Evolutionary conservation across 1,140 invertebrate genomes (phyloP), one percentile per base, ranked within the genome.

Genomic region (Microplitis mediator): DNA sequence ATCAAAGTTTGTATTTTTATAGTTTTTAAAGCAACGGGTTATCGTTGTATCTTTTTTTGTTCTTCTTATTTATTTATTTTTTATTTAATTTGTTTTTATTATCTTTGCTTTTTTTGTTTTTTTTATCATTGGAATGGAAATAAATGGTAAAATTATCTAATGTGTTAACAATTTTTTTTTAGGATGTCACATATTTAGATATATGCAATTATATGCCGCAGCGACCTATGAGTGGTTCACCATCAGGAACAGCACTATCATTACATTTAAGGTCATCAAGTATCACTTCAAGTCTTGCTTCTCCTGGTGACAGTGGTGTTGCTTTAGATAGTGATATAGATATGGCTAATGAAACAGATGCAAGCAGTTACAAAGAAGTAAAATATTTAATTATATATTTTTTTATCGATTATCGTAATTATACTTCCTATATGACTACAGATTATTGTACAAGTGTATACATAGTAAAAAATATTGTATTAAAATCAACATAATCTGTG

Each of bases 131-230:
- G n/a, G 45, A 14, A 13, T 67, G 36, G 61, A 64, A 71, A 71
- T 52, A 60, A 60, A 66, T 61, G 6, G 54, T 11, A n/a, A 34
- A 35, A 5, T 13, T 50, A 60, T 56, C n/a, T 16, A 66, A 45
- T 31, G 9, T 54, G 63, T 77, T 3, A 62, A 36, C 39, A 36
- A 36, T 63, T 16, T 45, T 54, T 52, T 73, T 75, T 34, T 52
- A 87, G 86, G 85, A 88, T 77, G 86, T 88, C 16, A 88, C 85
- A 11, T 86, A 86, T 74, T 67, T 87, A 70, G 86, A 87, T 51
- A 86, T 83, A 67, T 85, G 84, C 69, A 86, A 87, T 71, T 87
- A 87, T 50, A 86, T 87, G 86, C 85, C 86, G n/a, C 84, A 84
- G 72, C 81, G 84, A 75, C 82, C 86, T 74, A 87, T 87, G 86